These are phyloP conservation scores for Anthonomus grandis DNA, from an alignment of 1,140 invertebrate species.

Conservation along the genomic window DNA sequence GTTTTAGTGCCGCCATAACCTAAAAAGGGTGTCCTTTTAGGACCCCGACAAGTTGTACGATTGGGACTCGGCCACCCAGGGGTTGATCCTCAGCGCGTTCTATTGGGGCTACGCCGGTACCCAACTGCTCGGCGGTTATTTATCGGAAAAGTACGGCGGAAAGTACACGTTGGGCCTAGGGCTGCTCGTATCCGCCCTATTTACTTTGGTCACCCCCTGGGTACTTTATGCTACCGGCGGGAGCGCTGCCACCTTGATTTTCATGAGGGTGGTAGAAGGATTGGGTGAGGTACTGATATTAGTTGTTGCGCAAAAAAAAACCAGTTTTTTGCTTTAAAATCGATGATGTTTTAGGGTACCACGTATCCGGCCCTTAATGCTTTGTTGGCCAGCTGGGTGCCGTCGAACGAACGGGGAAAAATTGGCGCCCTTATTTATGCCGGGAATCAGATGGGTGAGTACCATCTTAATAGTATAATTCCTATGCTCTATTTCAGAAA, in stretches of 20 bases:
- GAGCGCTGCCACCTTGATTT: conserved; percentile 55
- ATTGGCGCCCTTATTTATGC: conserved; percentile 72
- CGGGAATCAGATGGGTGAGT: conserved; percentile 57
- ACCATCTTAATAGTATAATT: not conserved
- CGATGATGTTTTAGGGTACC: conserved; percentile 55
- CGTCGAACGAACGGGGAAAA: conserved; percentile 66
- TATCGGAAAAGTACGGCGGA: conserved; percentile 73
- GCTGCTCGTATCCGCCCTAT: conserved; percentile 68
- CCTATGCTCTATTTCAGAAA: no score
- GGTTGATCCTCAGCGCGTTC: conserved; percentile 63
- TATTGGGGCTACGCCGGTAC: conserved; percentile 74
- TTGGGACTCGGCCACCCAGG: conserved; percentile 65
- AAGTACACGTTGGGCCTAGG: conserved; percentile 73
- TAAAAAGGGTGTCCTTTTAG: conserved; percentile 23
- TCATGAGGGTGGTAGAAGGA: conserved; percentile 65
- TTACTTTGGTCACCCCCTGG: conserved; percentile 67
- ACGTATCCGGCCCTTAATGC: conserved; percentile 73
- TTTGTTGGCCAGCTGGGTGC: conserved; percentile 71
- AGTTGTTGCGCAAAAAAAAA: no score
- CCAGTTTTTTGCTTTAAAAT: no score
- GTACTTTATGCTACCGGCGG: conserved; percentile 58
- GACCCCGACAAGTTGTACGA: conserved; percentile 49
- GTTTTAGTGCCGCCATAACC: not conserved
- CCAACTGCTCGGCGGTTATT: conserved; percentile 69
- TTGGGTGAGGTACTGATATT: conserved; percentile 57